Base-by-base conservation (phyloP, 2,888 invertebrate species). In the Odontothrips loti region DNA sequence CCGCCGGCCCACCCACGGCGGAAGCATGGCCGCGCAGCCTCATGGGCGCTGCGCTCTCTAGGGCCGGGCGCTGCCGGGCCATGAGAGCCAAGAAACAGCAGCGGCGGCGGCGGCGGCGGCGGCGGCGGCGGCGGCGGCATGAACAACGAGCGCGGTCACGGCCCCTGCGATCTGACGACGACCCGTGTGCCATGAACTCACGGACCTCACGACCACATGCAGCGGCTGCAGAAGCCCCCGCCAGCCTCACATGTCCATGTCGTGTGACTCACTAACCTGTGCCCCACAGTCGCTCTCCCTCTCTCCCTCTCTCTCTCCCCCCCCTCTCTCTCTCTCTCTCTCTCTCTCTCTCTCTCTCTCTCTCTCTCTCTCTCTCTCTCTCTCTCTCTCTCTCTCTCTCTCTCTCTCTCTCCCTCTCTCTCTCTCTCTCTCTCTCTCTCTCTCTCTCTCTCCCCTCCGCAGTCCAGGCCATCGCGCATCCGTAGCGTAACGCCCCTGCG, bases 1-100 rank as follows among this genome's bases (percentile, higher is more conserved):
- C 68, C 51, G 51, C 23, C 68, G 68, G 68, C 68, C 51, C 68
- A 75, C 68, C 68, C 68, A 75, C 58, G 58, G 58, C 58, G 58
- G 58, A 43, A 43, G 34, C 58, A 58, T 58, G 20, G 20, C 34
- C 6, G 34, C 34, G 3, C 34, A 43, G 12, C 51, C 15, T 17
- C 51, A 51, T 51, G 51, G 20, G 58, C 58, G 58, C 34, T 43
- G 58, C 58, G n/a, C n/a, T n/a, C n/a, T n/a, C n/a, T n/a, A n/a
- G n/a, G 2, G 34, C 34, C 34, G 34, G n/a, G 58, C 58, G 58
- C 58, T 6, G 58, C 58, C 58, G 20, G 58, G 20, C 20, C 58
- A 6, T 17, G 20, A 58, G 17, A 20, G 58, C 58, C 27, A 27
- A 68, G 68, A 8, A n/a, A 11, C 51, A 51, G 1, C 3, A 6